A percentile compares a stretch with the other conserved stretches of the same genome.
Evolutionary conservation across 1,140 invertebrate genomes (phyloP).

Genomic region (Phthorimaea operculella): DNA sequence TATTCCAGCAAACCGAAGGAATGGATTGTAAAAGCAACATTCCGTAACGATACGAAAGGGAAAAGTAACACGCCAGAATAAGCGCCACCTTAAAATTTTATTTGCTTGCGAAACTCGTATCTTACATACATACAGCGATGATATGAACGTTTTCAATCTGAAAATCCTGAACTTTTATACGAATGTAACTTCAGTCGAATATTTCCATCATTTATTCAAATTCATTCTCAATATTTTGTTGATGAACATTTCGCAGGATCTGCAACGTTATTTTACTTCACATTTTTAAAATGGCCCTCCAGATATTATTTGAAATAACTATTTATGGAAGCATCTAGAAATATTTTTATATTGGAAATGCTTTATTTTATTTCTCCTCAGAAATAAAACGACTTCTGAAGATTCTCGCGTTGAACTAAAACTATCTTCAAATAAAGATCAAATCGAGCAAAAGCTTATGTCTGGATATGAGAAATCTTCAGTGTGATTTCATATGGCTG

Average conservation of each 20-base stretch:
- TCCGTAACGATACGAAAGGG: not conserved
- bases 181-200: not conserved
- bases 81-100: not conserved
- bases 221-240: not conserved
- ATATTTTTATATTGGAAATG: not conserved
- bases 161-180: too few relatives aligned
- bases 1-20: not conserved
- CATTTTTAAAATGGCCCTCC: not conserved
- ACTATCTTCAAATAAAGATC: constrained; percentile 1
- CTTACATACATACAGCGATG: too few relatives aligned
- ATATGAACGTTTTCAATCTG: too few relatives aligned
- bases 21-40: not conserved
- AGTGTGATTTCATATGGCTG: too few relatives aligned
- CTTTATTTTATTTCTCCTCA: not conserved
- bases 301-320: not conserved
- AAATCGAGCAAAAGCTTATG: not conserved
- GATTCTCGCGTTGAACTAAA: not conserved
- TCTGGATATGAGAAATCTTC: not conserved
- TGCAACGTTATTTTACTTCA: not conserved
- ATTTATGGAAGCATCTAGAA: not conserved
- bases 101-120: too few relatives aligned
- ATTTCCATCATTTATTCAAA: constrained; percentile 1
- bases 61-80: not conserved
- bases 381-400: not conserved
- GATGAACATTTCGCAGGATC: not conserved